Conservation (phyloP, 2,797 vertebrate genomes). For the Gymnopithys bicolor region DNA sequence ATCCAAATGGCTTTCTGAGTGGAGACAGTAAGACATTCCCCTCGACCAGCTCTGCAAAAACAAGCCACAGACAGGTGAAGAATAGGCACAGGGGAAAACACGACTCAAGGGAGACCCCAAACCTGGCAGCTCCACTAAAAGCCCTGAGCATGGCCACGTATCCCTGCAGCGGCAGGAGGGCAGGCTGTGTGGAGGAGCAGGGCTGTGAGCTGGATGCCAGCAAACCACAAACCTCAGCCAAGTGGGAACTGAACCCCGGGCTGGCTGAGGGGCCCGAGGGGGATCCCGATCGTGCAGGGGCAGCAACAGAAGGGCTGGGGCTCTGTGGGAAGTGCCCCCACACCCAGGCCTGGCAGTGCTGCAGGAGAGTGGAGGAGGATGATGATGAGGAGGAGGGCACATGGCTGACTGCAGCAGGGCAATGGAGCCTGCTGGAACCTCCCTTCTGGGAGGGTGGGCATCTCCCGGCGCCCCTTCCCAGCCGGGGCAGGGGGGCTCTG, state of each 20-base stretch:
- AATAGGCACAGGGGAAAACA: not conserved
- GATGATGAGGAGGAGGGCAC: not conserved
- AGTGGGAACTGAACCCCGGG: not conserved
- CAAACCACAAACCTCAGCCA: not conserved
- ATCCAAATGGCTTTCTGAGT: constrained; percentile 70
- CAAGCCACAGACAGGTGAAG: not conserved
- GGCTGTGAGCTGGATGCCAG: not conserved
- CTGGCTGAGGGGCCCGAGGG: not conserved
- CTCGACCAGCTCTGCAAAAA: constrained; percentile 55
- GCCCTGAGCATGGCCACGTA: not conserved
- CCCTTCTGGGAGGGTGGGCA: not conserved
- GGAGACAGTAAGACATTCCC: constrained; percentile 79
- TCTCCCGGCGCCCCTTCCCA: not conserved
- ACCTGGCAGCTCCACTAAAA: not conserved
- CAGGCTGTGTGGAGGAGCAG: not conserved
- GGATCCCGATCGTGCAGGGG: not conserved
- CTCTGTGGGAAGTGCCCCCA: not conserved
- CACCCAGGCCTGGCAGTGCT: not conserved
- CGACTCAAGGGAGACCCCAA: not conserved
- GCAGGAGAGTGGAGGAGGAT: not conserved
- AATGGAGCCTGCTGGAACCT: not conserved
- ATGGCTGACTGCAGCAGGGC: constrained; percentile 36
- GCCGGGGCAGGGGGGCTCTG: not conserved
- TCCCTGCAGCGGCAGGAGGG: not conserved
- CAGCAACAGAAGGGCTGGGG: not conserved